Evolutionary conservation across 1,140 invertebrate genomes (phyloP).

Genomic region (Brachionus plicatilis): DNA sequence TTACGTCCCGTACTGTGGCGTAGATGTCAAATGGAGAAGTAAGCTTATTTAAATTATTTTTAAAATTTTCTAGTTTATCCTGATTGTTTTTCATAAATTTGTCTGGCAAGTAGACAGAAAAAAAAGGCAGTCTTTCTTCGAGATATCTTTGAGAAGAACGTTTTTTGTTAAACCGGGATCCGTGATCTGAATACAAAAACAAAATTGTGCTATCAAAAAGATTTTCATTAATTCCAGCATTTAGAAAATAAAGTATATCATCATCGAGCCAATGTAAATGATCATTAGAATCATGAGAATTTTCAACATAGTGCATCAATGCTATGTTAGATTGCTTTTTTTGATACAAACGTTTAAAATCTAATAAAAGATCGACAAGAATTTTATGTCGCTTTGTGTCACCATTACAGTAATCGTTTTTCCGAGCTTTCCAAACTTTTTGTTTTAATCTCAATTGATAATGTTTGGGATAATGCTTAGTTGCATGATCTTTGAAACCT

Average conservation of each 20-base stretch:
- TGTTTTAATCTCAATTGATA: conserved; percentile 61
- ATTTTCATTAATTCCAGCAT: conserved; percentile 1
- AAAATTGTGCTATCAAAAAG: conserved; percentile 45
- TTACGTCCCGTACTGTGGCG: conserved; percentile 61
- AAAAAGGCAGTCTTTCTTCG: conserved; percentile 28
- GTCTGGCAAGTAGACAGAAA: background rate
- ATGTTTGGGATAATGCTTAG: conserved; percentile 80
- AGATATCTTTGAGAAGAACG: background rate
- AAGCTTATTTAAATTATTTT: conserved; percentile 58
- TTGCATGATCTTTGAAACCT: conserved; percentile 75
- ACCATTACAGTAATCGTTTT: background rate
- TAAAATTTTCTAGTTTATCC: background rate
- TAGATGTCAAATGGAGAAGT: conserved; percentile 76
- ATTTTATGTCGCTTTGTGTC: background rate
- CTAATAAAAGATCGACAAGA: background rate
- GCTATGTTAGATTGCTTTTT: background rate
- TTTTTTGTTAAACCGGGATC: conserved; percentile 44
- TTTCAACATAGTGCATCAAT: background rate
- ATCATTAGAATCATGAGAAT: background rate
- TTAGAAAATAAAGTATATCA: background rate
- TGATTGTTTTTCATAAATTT: background rate
- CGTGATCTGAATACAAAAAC: conserved; percentile 47
- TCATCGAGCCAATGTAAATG: background rate
- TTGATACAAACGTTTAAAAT: background rate
- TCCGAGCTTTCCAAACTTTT: background rate